A percentile compares a stretch with the other conserved stretches of the same genome.
Evolutionary conservation across 2,888 invertebrate species (phyloP).

Genomic region (Alsophila aescularia): DNA sequence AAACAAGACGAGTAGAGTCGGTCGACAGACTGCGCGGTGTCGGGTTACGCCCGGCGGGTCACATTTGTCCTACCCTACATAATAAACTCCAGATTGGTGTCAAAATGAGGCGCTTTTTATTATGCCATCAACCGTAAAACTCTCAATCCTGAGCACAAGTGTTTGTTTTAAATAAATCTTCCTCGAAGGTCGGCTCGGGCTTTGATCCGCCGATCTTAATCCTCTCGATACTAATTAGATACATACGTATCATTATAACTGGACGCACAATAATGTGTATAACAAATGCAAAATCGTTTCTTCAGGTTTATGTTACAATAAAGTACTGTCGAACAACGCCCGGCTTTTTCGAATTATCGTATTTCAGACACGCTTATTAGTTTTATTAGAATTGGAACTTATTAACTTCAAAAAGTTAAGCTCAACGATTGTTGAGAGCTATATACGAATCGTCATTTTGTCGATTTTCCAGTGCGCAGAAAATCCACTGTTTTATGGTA

Average conservation of each 20-base stretch:
- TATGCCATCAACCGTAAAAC: slow-evolving; percentile 77
- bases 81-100: slow-evolving; percentile 83
- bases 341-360: slow-evolving; percentile 50
- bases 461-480: too few relatives aligned
- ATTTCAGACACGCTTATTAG: slow-evolving; percentile 8
- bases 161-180: slow-evolving; percentile 77
- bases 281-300: slow-evolving; percentile 51
- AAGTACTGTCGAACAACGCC: slow-evolving; percentile 53
- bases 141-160: slow-evolving; percentile 55
- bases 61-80: slow-evolving; percentile 79
- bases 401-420: too few relatives aligned
- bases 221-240: slow-evolving; percentile 41
- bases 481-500: too few relatives aligned
- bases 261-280: slow-evolving; percentile 43
- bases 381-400: background rate
- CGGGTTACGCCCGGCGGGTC: slow-evolving; percentile 73
- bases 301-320: slow-evolving; percentile 61
- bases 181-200: slow-evolving; percentile 62
- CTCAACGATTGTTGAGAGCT: too few relatives aligned
- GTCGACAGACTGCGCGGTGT: slow-evolving; percentile 75
- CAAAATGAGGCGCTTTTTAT: slow-evolving; percentile 81
- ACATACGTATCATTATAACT: slow-evolving; percentile 37
- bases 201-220: slow-evolving; percentile 61
- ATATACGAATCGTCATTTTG: too few relatives aligned
- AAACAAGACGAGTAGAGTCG: slow-evolving; percentile 79